phyloP scores from a whole-genome alignment of 2,888 invertebrate species.

The Sphaerophoria taeniata region DNA sequence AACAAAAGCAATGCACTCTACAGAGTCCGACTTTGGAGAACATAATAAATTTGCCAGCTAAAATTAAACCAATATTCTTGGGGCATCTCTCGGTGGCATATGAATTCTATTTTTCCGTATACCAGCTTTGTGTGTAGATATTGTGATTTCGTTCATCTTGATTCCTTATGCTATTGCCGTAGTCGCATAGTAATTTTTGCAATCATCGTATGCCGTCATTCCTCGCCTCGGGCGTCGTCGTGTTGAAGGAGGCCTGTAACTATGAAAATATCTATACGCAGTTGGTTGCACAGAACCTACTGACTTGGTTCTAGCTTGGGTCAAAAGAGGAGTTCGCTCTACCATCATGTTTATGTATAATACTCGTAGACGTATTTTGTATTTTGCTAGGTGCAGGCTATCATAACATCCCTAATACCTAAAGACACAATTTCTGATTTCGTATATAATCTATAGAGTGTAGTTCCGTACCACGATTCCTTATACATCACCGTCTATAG shows the following conservation, averaged over 20 bases:
- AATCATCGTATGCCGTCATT: neutral
- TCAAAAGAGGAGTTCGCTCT: conserved; percentile 30
- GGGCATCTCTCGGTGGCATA: conserved; percentile 45
- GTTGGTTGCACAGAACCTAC: conserved; percentile 25
- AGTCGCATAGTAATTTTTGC: conserved; percentile 14
- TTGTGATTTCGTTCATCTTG: conserved; percentile 1
- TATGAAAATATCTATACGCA: conserved; percentile 50
- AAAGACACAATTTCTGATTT: conserved; percentile 65
- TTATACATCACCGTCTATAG: no score
- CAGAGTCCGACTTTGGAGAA: conserved; percentile 54
- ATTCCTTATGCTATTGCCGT: neutral
- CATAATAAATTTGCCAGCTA: conserved; percentile 65
- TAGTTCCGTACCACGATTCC: no score
- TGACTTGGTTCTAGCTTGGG: conserved; percentile 35
- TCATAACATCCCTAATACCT: conserved; percentile 21
- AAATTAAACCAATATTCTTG: conserved; percentile 65
- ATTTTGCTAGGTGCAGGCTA: neutral
- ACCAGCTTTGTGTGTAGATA: neutral
- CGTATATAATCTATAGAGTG: conserved; percentile 53
- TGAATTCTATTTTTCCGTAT: neutral
- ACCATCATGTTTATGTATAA: conserved; percentile 24
- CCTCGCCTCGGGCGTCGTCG: neutral
- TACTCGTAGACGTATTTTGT: conserved; percentile 6
- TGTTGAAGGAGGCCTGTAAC: conserved; percentile 13
- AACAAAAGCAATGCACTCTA: neutral